phyloP scores from a whole-genome alignment of 2,888 invertebrate genomes.

The Uloborus plumipes region DNA sequence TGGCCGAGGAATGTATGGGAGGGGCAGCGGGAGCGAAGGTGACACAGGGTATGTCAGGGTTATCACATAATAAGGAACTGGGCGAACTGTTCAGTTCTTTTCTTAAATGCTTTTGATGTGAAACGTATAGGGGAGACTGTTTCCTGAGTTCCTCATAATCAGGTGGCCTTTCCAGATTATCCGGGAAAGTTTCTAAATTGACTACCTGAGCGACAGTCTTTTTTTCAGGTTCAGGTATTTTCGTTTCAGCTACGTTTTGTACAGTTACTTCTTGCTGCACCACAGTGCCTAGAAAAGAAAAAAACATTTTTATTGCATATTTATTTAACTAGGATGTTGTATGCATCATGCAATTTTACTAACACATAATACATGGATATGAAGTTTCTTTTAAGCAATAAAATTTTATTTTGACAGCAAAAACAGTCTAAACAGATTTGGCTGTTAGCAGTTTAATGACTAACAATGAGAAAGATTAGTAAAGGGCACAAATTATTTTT shows the following conservation, averaged over 20 bases:
- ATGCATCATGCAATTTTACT: neutral
- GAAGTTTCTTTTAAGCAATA: too few relatives aligned
- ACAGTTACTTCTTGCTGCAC: constrained; percentile 48
- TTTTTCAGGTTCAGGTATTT: constrained; percentile 16
- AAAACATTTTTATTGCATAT: neutral
- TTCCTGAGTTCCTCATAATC: constrained; percentile 53
- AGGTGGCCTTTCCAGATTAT: constrained; percentile 58
- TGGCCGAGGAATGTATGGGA: constrained; percentile 37
- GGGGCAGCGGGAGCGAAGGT: constrained; percentile 50
- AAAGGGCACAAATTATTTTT: too few relatives aligned
- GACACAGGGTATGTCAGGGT: constrained; percentile 56
- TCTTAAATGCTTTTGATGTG: constrained; percentile 43
- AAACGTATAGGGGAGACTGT: constrained; percentile 46
- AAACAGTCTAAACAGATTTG: too few relatives aligned
- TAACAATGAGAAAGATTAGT: too few relatives aligned
- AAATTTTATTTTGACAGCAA: too few relatives aligned
- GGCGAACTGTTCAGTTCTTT: constrained; percentile 52
- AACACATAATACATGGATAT: neutral
- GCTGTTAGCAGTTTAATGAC: too few relatives aligned
- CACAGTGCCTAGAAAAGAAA: constrained; percentile 34
- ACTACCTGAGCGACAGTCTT: constrained; percentile 55
- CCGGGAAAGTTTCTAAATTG: constrained; percentile 61
- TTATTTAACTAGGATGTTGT: too few relatives aligned
- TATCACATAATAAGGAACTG: constrained; percentile 61
- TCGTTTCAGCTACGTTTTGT: constrained; percentile 25